Percentiles rank a stretch among this genome's conserved stretches.
Conservation (phyloP, 2,797 vertebrate species). For the Micropoecilia bifurca region DNA sequence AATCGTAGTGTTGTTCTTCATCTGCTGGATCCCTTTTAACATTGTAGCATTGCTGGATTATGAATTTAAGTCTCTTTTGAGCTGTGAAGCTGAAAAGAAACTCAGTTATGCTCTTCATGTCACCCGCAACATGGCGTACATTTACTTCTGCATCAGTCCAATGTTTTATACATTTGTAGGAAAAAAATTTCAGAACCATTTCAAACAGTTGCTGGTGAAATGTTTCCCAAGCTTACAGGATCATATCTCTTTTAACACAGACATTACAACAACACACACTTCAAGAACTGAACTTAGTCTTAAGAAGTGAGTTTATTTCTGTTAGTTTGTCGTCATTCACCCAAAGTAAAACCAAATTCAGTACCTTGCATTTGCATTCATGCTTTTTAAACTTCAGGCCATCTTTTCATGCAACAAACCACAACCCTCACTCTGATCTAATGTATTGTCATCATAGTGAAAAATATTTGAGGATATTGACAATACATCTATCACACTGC, state of each 20-base stretch:
- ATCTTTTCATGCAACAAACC: background rate
- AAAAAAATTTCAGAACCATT: conserved; percentile 81
- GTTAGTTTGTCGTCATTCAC: background rate
- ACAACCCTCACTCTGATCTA: background rate
- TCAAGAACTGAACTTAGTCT: background rate
- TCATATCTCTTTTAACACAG: conserved; percentile 32
- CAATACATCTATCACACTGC: too few relatives aligned
- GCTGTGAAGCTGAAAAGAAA: background rate
- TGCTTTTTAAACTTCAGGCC: background rate
- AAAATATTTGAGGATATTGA: background rate
- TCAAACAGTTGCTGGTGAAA: conserved; percentile 64
- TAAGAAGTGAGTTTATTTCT: background rate
- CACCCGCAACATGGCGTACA: too few relatives aligned
- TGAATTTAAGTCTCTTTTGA: fast-evolving
- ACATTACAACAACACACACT: background rate
- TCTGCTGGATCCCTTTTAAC: conserved; percentile 83
- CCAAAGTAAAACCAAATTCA: background rate
- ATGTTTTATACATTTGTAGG: conserved; percentile 85
- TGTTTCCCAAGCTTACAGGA: conserved; percentile 53
- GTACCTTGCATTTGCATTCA: background rate
- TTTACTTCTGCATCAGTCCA: conserved; percentile 82
- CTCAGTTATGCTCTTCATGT: too few relatives aligned
- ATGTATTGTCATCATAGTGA: background rate
- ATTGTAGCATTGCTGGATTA: conserved; percentile 56
- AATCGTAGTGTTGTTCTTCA: conserved; percentile 81